Percentiles rank a stretch among this genome's conserved stretches.
phyloP scores from a whole-genome alignment of 2,888 invertebrate species.

The Cataglyphis rosenhaueri region DNA sequence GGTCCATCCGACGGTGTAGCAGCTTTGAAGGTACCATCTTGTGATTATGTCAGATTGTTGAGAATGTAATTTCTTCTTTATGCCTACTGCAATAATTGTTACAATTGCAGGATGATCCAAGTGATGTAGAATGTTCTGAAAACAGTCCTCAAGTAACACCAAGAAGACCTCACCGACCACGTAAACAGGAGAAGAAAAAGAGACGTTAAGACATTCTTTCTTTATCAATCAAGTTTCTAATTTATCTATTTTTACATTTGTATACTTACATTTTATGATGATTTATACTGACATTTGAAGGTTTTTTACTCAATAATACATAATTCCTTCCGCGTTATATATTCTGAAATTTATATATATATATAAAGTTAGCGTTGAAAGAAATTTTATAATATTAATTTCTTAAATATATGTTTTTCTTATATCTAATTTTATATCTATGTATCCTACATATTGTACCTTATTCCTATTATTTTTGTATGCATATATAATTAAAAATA shows the following conservation, averaged over 20 bases:
- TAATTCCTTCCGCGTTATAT: neutral
- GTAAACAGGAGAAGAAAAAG: constrained; percentile 91
- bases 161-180: constrained; percentile 88
- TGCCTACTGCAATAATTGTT: neutral
- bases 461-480: neutral
- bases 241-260: neutral
- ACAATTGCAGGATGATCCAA: constrained; percentile 88
- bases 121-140: constrained; percentile 91
- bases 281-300: neutral
- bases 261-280: neutral
- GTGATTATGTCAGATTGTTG: neutral
- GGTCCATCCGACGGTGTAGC: constrained; percentile 82
- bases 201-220: constrained; percentile 79
- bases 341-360: neutral
- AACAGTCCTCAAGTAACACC: constrained; percentile 91
- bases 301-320: neutral
- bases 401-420: constrained; percentile 5
- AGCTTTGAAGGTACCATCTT: constrained; percentile 79
- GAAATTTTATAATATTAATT: constrained; percentile 12
- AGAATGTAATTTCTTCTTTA: neutral
- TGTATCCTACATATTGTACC: neutral
- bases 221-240: neutral
- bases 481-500: neutral
- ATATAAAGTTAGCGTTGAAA: constrained; percentile 4
- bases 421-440: neutral